A percentile compares a stretch with the other conserved stretches of the same genome.
These are phyloP conservation scores for Threskiornis aethiopicus DNA, from an alignment of 2,797 vertebrate genomes.

Conservation along the genomic window DNA sequence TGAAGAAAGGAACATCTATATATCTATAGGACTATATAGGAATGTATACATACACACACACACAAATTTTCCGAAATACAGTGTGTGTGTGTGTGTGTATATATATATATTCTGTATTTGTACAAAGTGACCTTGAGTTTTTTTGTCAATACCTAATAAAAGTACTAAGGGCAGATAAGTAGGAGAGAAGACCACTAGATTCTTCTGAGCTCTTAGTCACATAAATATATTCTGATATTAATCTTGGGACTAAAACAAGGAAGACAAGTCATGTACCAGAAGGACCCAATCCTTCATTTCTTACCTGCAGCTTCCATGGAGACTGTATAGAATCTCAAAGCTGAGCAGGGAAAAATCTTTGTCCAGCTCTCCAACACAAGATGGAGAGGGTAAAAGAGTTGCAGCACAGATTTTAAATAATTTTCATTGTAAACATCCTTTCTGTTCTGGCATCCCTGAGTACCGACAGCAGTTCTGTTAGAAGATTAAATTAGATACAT, in stretches of 20 bases:
- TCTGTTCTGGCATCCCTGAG: background rate
- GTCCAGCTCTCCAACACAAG: background rate
- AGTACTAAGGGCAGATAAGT: background rate
- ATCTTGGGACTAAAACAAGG: background rate
- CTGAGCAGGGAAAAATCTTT: background rate
- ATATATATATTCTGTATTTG: background rate
- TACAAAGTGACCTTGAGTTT: rapidly evolving
- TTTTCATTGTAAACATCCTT: background rate
- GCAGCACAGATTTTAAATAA: background rate
- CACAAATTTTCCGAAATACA: background rate
- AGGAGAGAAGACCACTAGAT: background rate
- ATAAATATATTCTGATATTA: background rate
- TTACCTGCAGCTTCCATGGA: background rate
- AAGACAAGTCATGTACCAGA: background rate
- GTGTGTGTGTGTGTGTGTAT: rapidly evolving
- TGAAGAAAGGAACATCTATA: background rate
- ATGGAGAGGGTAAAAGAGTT: background rate
- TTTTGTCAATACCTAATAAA: background rate
- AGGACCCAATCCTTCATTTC: background rate
- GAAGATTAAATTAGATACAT: conserved; percentile 2
- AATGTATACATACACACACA: background rate
- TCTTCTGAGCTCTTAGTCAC: background rate
- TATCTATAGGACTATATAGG: background rate
- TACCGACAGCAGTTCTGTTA: background rate
- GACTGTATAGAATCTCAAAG: background rate